Evolutionary conservation across 2,797 vertebrate species (phyloP).

Genomic region (Ptychadena robeensis): DNA sequence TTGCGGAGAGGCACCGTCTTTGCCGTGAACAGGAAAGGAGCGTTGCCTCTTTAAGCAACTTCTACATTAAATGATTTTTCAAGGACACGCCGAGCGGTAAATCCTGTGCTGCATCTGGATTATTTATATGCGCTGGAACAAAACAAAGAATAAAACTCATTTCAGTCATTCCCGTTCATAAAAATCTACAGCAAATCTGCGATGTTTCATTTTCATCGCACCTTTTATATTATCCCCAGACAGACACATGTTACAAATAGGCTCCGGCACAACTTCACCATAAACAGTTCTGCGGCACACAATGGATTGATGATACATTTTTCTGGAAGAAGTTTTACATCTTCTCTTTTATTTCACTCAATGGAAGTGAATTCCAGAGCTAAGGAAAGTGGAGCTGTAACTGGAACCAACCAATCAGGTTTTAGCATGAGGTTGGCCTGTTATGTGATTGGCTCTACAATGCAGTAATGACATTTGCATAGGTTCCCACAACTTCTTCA

Average conservation of each 20-base stretch:
- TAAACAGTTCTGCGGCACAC: not conserved
- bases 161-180: not conserved
- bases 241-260: conserved; percentile 37
- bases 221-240: conserved; percentile 11
- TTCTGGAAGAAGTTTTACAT: not conserved
- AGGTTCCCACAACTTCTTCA: too few species aligned
- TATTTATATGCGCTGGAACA: conserved; percentile 4
- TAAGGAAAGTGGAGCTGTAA: too few species aligned
- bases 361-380: too few species aligned
- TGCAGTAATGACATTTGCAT: too few species aligned
- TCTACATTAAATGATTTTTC: not conserved
- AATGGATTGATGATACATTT: not conserved
- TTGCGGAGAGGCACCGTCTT: too few species aligned
- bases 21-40: too few species aligned
- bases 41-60: too few species aligned
- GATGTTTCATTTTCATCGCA: conserved; percentile 21
- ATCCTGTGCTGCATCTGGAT: not conserved
- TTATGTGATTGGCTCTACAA: too few species aligned
- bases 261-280: not conserved
- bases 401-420: too few species aligned
- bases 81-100: not conserved
- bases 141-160: not conserved
- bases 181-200: conserved; percentile 6
- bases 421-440: too few species aligned
- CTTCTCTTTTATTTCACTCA: too few species aligned